A percentile compares a stretch with the other conserved stretches of the same genome.
phyloP scores from a whole-genome alignment of 2,797 vertebrate species.

The Nannoperca obscura region DNA sequence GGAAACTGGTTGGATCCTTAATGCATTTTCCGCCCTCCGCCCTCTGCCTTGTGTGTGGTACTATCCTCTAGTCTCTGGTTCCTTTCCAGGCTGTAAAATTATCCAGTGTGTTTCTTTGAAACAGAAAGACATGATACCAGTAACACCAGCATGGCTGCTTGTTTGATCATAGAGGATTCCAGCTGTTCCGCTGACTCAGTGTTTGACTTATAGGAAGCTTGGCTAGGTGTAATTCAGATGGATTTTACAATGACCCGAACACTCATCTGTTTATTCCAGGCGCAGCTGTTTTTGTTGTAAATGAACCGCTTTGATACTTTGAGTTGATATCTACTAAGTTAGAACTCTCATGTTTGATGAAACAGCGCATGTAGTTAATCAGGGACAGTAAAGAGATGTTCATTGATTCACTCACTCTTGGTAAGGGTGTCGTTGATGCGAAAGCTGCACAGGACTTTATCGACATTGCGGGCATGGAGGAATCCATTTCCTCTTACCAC shows the following conservation, averaged over 20 bases:
- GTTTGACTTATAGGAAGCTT: conserved; percentile 35
- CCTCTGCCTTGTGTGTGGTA: conserved; percentile 62
- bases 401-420: conserved; percentile 88
- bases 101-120: conserved; percentile 47
- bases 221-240: not conserved
- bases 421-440: conserved; percentile 95
- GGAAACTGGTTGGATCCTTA: conserved; percentile 47
- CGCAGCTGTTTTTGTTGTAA: conserved; percentile 23
- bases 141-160: conserved; percentile 30
- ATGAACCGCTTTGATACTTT: conserved; percentile 5
- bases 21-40: conserved; percentile 33
- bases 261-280: conserved; percentile 18
- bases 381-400: not conserved
- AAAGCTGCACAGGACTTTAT: conserved; percentile 97
- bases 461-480: conserved; percentile 92
- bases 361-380: not conserved
- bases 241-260: conserved; percentile 1
- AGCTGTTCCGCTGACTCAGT: conserved; percentile 20
- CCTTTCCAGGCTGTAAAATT: conserved; percentile 54
- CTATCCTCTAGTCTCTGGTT: conserved; percentile 39
- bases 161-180: conserved; percentile 36
- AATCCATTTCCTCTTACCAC: conserved; percentile 97
- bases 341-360: not conserved
- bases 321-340: not conserved
- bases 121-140: conserved; percentile 24